Conservation (phyloP, 1,140 invertebrate genomes). For the Bemisia tabaci region DNA sequence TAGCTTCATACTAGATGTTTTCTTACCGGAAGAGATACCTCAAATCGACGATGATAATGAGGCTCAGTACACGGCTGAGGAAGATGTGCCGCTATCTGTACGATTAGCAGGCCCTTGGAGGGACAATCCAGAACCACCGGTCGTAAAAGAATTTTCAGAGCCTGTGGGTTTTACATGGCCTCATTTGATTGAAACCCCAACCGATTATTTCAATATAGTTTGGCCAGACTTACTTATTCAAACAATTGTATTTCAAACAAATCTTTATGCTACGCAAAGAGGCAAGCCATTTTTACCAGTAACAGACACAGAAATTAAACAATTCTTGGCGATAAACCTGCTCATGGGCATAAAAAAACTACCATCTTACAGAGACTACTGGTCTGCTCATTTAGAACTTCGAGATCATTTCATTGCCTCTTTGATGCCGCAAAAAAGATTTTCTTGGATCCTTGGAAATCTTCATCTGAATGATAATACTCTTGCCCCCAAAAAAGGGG, state of each 20-base stretch:
- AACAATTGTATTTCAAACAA: constrained; percentile 17
- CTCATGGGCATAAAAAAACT: constrained; percentile 25
- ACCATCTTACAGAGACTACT: constrained; percentile 26
- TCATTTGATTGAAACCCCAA: neutral
- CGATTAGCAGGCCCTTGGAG: neutral
- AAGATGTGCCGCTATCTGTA: neutral
- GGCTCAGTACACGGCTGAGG: neutral
- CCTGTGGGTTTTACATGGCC: neutral
- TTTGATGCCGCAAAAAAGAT: constrained; percentile 30
- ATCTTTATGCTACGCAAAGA: constrained; percentile 18
- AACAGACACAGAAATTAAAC: constrained; percentile 19
- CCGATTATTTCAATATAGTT: neutral
- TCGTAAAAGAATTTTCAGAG: neutral
- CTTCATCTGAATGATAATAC: constrained; percentile 25
- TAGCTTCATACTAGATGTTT: neutral
- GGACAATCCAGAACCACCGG: neutral
- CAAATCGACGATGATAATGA: neutral
- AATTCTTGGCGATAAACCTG: constrained; percentile 24
- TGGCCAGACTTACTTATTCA: constrained; percentile 7
- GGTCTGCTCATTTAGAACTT: constrained; percentile 27
- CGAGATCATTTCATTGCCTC: constrained; percentile 26
- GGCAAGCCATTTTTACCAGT: constrained; percentile 13
- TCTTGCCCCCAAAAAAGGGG: constrained; percentile 13
- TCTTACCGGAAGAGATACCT: neutral
- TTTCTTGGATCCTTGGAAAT: constrained; percentile 25